Conservation (phyloP, 2,797 vertebrate species). For the Eutrigla gurnardus region DNA sequence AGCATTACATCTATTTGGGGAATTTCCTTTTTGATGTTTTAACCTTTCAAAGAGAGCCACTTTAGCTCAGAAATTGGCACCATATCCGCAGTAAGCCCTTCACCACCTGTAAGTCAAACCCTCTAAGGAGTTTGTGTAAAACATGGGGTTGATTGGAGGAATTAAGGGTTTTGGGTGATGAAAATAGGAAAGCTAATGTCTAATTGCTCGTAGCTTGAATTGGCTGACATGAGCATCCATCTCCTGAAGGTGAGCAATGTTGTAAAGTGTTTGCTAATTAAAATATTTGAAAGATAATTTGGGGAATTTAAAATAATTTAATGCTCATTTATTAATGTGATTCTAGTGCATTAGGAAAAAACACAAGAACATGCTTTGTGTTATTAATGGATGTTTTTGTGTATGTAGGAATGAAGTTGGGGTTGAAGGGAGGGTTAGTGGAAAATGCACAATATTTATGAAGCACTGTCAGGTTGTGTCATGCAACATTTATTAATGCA, state of each 20-base stretch:
- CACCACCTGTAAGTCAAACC: slow-evolving; percentile 67
- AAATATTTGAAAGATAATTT: slow-evolving; percentile 84
- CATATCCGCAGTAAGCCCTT: slow-evolving; percentile 59
- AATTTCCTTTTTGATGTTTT: slow-evolving; percentile 69
- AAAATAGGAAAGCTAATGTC: slow-evolving; percentile 79
- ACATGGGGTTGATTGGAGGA: slow-evolving; percentile 42
- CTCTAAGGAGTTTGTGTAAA: slow-evolving; percentile 49
- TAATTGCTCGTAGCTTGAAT: slow-evolving; percentile 80
- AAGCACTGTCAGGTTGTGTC: slow-evolving; percentile 82
- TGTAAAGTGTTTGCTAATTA: slow-evolving; percentile 80
- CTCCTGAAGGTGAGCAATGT: slow-evolving; percentile 76
- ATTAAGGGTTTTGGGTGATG: slow-evolving; percentile 63
- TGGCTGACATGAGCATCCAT: slow-evolving; percentile 80
- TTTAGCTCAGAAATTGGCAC: slow-evolving; percentile 63
- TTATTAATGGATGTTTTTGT: slow-evolving; percentile 37
- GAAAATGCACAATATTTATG: slow-evolving; percentile 80
- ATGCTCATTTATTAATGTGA: slow-evolving; percentile 73
- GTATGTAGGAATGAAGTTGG: slow-evolving; percentile 30
- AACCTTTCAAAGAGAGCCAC: slow-evolving; percentile 75
- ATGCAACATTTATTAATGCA: slow-evolving; percentile 82
- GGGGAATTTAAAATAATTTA: slow-evolving; percentile 80
- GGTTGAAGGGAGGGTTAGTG: slow-evolving; percentile 20
- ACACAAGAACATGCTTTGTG: slow-evolving; percentile 14
- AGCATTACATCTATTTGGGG: slow-evolving; percentile 63
- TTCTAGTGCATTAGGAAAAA: slow-evolving; percentile 60